A percentile compares a stretch with the other conserved stretches of the same genome.
Evolutionary conservation across 2,113 vertebrate species (phyloP).

Genomic region (Lophotis ruficrista): DNA sequence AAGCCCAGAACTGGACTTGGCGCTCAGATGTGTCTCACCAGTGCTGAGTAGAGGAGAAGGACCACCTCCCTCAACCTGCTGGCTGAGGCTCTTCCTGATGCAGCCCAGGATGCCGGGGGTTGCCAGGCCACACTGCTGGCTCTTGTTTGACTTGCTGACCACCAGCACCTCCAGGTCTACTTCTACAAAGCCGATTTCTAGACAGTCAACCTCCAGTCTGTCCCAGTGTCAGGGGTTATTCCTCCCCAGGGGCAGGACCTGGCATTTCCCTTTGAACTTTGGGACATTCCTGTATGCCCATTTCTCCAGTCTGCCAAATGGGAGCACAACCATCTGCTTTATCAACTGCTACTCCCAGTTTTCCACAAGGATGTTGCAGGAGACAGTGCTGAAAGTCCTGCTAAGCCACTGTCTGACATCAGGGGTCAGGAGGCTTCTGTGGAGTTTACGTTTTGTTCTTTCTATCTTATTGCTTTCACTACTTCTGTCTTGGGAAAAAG

Average conservation of each 20-base stretch:
- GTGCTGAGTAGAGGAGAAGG: not conserved
- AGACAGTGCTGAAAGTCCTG: not conserved
- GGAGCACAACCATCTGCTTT: not conserved
- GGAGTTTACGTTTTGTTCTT: not conserved
- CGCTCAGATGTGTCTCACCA: not conserved
- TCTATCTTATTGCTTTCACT: not conserved
- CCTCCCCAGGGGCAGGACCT: not conserved
- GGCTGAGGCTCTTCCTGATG: not conserved
- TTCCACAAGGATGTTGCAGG: rapidly evolving
- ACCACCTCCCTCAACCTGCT: not conserved
- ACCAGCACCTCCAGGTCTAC: not conserved
- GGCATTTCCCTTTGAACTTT: not conserved
- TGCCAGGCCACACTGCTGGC: not conserved
- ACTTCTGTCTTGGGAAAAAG: not conserved
- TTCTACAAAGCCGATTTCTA: not conserved
- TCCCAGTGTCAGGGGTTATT: not conserved
- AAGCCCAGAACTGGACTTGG: not conserved
- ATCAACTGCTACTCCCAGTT: not conserved
- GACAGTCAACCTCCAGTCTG: rapidly evolving
- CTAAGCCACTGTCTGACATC: not conserved
- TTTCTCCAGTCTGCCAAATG: not conserved
- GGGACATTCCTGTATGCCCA: not conserved
- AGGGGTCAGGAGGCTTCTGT: not conserved
- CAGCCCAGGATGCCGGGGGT: not conserved
- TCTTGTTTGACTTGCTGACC: not conserved